These are phyloP conservation scores for Platycheirus rosarum DNA, from an alignment of 2,888 invertebrate genomes.

Conservation along the genomic window DNA sequence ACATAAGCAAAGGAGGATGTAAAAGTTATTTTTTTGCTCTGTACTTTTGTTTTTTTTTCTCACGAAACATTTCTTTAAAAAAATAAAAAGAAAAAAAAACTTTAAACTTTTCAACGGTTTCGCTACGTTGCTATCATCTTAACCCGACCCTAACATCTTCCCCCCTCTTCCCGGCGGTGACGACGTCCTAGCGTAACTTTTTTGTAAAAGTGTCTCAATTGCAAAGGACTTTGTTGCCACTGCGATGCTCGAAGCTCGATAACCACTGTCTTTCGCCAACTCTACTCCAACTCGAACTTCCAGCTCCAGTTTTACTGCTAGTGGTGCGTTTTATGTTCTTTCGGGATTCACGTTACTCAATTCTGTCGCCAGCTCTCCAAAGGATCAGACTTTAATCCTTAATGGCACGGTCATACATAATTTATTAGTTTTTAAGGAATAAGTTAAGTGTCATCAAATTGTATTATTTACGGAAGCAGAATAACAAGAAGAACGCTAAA, in stretches of 20 bases:
- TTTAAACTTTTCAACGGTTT: slow-evolving; percentile 67
- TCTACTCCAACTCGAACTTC: no score
- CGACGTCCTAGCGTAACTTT: slow-evolving; percentile 40
- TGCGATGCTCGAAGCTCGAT: slow-evolving; percentile 18
- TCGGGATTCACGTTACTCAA: slow-evolving; percentile 50
- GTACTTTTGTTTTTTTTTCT: slow-evolving; percentile 19
- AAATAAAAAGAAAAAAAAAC: slow-evolving; percentile 37
- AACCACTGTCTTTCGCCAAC: slow-evolving; percentile 41
- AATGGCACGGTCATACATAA: slow-evolving; percentile 72
- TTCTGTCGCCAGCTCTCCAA: slow-evolving; percentile 34
- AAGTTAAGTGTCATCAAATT: slow-evolving; percentile 73
- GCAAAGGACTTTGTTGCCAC: slow-evolving; percentile 54
- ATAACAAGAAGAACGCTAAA: slow-evolving; percentile 20
- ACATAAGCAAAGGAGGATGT: slow-evolving; percentile 75
- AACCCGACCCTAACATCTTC: neutral
- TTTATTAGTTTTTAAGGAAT: slow-evolving; percentile 67
- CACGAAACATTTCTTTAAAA: slow-evolving; percentile 32
- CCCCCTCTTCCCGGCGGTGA: neutral
- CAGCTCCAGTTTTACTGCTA: slow-evolving; percentile 9
- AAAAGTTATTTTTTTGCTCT: slow-evolving; percentile 76
- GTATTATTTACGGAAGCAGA: slow-evolving; percentile 63
- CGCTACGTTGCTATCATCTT: slow-evolving; percentile 38
- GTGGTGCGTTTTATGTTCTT: slow-evolving; percentile 12
- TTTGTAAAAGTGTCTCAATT: slow-evolving; percentile 61
- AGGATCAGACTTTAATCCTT: slow-evolving; percentile 68